These are phyloP conservation scores for Tenthredo notha DNA, from an alignment of 2,888 invertebrate species.

Conservation along the genomic window DNA sequence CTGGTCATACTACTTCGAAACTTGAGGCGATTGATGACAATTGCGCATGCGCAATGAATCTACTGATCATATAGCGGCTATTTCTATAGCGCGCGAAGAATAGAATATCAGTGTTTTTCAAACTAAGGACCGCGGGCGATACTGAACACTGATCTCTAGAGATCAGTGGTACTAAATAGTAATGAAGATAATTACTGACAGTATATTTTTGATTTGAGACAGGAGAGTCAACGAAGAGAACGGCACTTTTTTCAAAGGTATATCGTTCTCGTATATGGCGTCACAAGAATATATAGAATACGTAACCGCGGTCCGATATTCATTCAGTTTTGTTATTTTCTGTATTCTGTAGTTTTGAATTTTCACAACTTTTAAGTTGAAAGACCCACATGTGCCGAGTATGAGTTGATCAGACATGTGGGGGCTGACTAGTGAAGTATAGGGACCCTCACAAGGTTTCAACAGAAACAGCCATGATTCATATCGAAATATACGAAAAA, in stretches of 20 bases:
- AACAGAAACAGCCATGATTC: slow-evolving; percentile 42
- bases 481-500: slow-evolving; percentile 37
- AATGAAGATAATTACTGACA: neutral
- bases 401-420: slow-evolving; percentile 9
- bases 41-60: slow-evolving; percentile 43
- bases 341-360: neutral
- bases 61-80: neutral
- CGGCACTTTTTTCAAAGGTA: neutral
- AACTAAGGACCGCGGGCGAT: neutral
- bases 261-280: neutral
- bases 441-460: slow-evolving; percentile 49
- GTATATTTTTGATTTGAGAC: neutral
- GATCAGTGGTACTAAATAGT: neutral
- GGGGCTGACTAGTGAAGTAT: neutral
- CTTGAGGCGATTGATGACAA: slow-evolving; percentile 6
- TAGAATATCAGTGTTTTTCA: slow-evolving; percentile 9
- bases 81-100: neutral
- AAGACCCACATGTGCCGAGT: slow-evolving; percentile 43
- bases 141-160: no score
- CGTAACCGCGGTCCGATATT: no score
- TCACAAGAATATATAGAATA: no score
- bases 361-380: neutral
- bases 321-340: no score
- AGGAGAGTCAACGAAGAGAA: neutral
- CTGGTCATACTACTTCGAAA: neutral